Base-by-base conservation (phyloP, 2,113 vertebrate species). In the Ceyx margarethae region DNA sequence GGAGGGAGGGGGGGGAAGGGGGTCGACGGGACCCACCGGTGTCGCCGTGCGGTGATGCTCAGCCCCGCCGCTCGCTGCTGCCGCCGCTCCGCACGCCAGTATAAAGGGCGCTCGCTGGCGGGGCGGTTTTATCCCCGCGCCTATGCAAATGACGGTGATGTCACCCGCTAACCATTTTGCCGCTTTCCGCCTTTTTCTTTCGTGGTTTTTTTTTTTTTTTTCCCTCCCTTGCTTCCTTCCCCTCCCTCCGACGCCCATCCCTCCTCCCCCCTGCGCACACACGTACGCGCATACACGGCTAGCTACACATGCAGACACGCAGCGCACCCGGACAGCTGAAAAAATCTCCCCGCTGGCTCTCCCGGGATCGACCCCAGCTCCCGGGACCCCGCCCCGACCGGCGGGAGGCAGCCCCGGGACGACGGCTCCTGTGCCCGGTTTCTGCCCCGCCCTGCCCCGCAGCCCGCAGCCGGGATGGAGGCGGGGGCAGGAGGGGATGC, bases 81-180 rank as follows among this genome's bases (percentile, higher is more conserved):
- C 87, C 87, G 87, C 93, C 90, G 90, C 88, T 95, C 93, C 81
- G 37, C 87, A 93, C 61, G 46, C 87, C 84, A 91, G 66, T 94
- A 92, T 94, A 91, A 89, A 85, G 68, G 17, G 54, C 35, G 35
- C 60, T 75, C 89, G 73, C 91, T 89, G 95, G 95, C 75, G 61
- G 94, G 85, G 92, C 95, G 87, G 91, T 94, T 97, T 96, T 97
- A 97, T 96, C 79, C 42, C 89, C 94, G 60, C 64, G 90, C 77
- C 72, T 92, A 97, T 97, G 96, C 95, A 96, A 97, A 97, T 95
- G 20, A 19, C 1, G 84, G 65, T 97, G 97, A 97, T 87, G 96
- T 96, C 96, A 96, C 53, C 86, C 31, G 50, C 85, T 94, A 95
- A 92, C 91, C 46, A 67, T 87, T 96, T 85, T 81, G 35, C 89